Base-by-base conservation (phyloP, 2,797 vertebrate species). In the Bradypus variegatus region DNA sequence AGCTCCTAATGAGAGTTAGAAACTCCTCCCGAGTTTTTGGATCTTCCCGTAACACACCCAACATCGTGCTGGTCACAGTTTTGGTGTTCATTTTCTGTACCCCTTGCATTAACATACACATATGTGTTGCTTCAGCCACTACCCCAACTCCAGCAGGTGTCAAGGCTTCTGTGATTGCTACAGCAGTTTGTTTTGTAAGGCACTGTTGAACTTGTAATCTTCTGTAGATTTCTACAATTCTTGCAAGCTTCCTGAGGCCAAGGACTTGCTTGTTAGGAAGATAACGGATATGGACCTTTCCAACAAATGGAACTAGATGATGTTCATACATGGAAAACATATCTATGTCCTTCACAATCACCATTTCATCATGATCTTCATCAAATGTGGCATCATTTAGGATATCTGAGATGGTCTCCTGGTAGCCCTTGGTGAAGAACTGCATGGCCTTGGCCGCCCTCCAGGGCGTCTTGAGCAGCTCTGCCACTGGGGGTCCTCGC, bases 301-400 rank as follows among this genome's bases (percentile, higher is more conserved):
- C 99, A 94, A 99, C 98, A 97, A 99, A 99, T 36, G 99, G 99
- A 94, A 99, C 99, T 91, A 99, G 97, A 97, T 99, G 99, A 96
- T 99, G 99, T 86, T 99, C 99, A 90, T 99, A 99, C 99, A 99
- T 98, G 95, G 99, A 99, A 96, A 99, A 99, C 99, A 99, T 99
- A 97, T 99, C 99, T 82, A 99, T 99, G 97, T 99, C 99, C 97
- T 99, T 99, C 96, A 99, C 99, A 64, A 99, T 99, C 97, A 99
- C 99, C 99, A 99, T 99, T 97, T 99, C 99, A 41, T 99, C 99
- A 0, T 99, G 99, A 94, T 99, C 99, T 95, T 99, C 99, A 1
- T 99, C 99, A 16, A 99, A 99, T 97, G 99, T 99, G 92, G 99
- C 99, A 4, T 99, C 99, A 4, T 99, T 99, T 91, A 99, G 96